Evolutionary conservation across 2,113 vertebrate genomes (phyloP), one percentile per base, ranked within the genome.

Genomic region (Phyllopteryx taeniolatus): DNA sequence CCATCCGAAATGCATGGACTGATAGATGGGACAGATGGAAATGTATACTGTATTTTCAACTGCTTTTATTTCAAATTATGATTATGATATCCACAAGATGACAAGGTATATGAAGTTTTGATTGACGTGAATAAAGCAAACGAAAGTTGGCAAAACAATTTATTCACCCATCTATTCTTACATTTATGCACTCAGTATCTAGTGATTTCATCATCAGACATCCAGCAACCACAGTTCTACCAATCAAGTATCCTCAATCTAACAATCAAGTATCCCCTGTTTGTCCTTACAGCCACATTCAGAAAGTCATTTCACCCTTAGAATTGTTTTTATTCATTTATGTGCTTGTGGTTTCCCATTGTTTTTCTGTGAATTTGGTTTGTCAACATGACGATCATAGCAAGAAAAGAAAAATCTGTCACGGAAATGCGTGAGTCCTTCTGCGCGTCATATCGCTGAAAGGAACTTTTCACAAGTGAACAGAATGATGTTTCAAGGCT

Each of bases 401-500:
- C 4, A 39, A 64, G 39, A 43, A 64, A 44, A 44, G 22, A 43
- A n/a, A 64, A 19, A 43, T n/a, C 39, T 44, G 59, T 33, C 33
- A 27, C n/a, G 33, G 31, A 61, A 61, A 59, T 31, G 56, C 22
- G 35, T 62, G 35, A 62, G 17, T 62, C 33, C 33, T 42, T 39
- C n/a, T 10, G 60, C 15, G 35, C 35, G 5, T 39, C 35, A 59
- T 59, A 31, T 59, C 56, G 13, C 56, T 59, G 56, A 42, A 66
- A 67, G 15, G 15, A 49, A 31, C 65, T 14, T 67, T 33, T 67
- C 13, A 67, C 47, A 51, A 51, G 44, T 47, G 17, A 67, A 67
- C 46, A 33, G 44, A 47, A 51, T 19, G 33, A 31, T 67, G 66
- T 67, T 22, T 67, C 66, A 51, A 49, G 14, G 66, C 66, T 33